Evolutionary conservation across 2,888 invertebrate genomes (phyloP), one percentile per base, ranked within the genome.

Genomic region (Yponomeuta cagnagella): DNA sequence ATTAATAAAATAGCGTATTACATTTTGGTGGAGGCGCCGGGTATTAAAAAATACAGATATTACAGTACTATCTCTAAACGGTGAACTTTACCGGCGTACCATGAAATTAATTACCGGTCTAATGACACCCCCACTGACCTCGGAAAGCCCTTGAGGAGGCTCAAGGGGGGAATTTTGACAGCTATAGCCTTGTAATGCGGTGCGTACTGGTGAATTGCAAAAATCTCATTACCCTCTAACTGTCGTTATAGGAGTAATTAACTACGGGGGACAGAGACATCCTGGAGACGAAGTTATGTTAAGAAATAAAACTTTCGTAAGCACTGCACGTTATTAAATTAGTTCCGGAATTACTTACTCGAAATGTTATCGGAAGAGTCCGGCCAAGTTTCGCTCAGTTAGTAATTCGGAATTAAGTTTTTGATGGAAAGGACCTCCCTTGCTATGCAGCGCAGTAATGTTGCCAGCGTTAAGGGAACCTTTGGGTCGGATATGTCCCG

Each of bases 181-280:
- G 85, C 88, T 88, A 87, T 80, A 83, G 79, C 85, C 85, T 86
- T 82, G 86, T 89, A 88, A 89, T 89, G 89, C 87, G 89, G 66
- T 58, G 67, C 52, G 86, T 87, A 86, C 88, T 88, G 90, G 90
- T 89, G 90, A 91, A 90, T 90, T 90, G 89, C 90, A 91, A 90
- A 90, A 91, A 90, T 91, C 90, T 90, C 90, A 91, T 90, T 91
- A 90, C 88, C 82, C 82, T 89, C 90, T 90, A 90, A 90, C 90
- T 89, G 90, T 90, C 90, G 90, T 90, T 90, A 90, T 88, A 89
- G 87, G 88, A 89, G 90, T 90, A 90, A 91, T 90, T 90, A 90
- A 89, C 88, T 86, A 79, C 82, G 79, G 74, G 72, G 81, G 70
- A 82, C 79, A 84, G 75, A 8, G 73, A 71, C 73, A 73, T 72